Base-by-base conservation (phyloP, 2,797 vertebrate species). In the Allobates femoralis region DNA sequence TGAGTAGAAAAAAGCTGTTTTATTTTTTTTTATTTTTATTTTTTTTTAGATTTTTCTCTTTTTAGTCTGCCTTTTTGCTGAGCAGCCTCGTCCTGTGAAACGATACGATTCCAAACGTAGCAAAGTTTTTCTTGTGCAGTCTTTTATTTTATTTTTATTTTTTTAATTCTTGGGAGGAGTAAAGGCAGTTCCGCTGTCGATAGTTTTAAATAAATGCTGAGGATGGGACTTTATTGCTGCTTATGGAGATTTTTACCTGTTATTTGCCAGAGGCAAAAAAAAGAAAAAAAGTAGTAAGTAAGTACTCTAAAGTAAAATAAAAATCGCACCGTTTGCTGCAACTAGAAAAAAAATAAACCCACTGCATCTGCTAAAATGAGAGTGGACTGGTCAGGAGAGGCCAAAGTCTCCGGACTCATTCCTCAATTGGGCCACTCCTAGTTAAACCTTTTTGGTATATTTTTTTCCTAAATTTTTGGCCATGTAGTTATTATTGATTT, bases 1-100 rank as follows among this genome's bases (percentile, higher is more conserved):
- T 79, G 77, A 84, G 7, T 84, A 91, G 51, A 76, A 46, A 67
- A 7, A 19, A 41, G 32, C 18, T 60, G 56, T 41, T 8, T 14
- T 41, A 23, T 73, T 41, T 19, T 34, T 19, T 30, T 37, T 8
- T 10, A 0, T 30, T 37, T 5, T 0, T 1, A 11, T 2, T 34
- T 28, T 62, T 62, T 3, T 26, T 34, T 19, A 19, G 34, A 21
- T 77, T 55, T 55, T 56, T 34, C 8, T 34, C 3, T 32, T 19
- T 26, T 50, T 23, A 26, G 3, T 37, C 19, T 53, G 26, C 41
- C n/a, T n/a, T n/a, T 46, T 26, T 66, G 19, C 26, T 30, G 74
- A 26, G 50, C 16, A 19, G 32, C 34, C 53, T 34, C 23, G 5
- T 78, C 28, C 8, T 32, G 19, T 3, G 26, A 5, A 18, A 18